phyloP scores from a whole-genome alignment of 2,888 invertebrate genomes.

The Xylota sylvarum region DNA sequence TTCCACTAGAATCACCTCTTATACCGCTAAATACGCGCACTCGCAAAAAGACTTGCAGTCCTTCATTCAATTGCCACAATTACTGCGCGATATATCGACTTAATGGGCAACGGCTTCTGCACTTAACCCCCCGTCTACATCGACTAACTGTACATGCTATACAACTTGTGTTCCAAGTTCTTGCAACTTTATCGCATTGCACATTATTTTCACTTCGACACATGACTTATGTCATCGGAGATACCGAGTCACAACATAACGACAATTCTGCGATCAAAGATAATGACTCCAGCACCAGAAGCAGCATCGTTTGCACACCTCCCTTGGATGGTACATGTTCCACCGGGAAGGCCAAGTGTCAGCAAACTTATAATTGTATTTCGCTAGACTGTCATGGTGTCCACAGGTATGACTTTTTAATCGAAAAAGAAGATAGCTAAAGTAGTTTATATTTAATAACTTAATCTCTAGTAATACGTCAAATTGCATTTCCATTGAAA shows the following conservation, averaged over 20 bases:
- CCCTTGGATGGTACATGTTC: conserved; percentile 6
- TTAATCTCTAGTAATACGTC: conserved; percentile 5
- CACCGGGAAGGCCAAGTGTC: conserved; percentile 15
- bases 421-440: not conserved
- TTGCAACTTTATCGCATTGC: conserved; percentile 16
- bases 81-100: not conserved
- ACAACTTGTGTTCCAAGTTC: not conserved
- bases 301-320: not conserved
- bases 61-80: conserved; percentile 10
- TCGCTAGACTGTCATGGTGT: conserved; percentile 7
- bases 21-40: not conserved
- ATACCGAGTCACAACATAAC: conserved; percentile 18
- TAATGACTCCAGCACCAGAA: conserved; percentile 8
- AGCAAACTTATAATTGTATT: conserved; percentile 7
- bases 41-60: not conserved
- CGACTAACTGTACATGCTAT: conserved; percentile 22
- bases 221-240: conserved; percentile 51
- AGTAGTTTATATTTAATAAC: conserved; percentile 15
- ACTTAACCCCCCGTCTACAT: not conserved
- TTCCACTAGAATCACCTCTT: not conserved
- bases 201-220: conserved; percentile 24
- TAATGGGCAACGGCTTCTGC: conserved; percentile 14
- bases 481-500: not conserved
- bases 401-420: not conserved
- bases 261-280: conserved; percentile 29